These are phyloP conservation scores for Prunella fulvescens DNA, from an alignment of 2,113 vertebrate genomes.

Conservation along the genomic window DNA sequence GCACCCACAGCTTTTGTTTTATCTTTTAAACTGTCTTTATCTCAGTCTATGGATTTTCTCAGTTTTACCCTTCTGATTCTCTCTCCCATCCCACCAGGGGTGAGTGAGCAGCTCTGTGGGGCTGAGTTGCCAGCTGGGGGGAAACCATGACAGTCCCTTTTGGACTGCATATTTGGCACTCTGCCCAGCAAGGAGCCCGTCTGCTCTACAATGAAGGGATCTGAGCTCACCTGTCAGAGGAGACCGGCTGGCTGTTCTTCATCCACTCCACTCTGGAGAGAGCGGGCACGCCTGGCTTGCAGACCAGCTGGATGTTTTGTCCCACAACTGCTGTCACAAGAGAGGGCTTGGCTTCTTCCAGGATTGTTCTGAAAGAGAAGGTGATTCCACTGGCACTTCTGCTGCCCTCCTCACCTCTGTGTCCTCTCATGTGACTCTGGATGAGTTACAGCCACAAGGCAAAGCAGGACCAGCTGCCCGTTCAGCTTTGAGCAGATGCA, in stretches of 20 bases:
- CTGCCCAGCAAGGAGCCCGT: not conserved
- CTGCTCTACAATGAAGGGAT: not conserved
- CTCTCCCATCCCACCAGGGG: not conserved
- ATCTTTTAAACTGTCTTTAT: not conserved
- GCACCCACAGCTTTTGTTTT: not conserved
- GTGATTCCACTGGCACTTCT: not conserved
- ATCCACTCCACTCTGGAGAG: constrained; percentile 81
- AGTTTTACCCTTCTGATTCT: not conserved
- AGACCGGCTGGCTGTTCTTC: constrained; percentile 76
- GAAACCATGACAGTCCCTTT: not conserved
- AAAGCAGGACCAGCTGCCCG: not conserved
- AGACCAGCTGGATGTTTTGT: constrained; percentile 83
- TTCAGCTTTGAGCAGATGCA: not conserved
- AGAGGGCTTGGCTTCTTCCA: constrained; percentile 77
- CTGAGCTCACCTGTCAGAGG: constrained; percentile 77
- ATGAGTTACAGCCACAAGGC: not conserved
- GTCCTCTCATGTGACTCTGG: not conserved
- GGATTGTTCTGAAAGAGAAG: constrained; percentile 68
- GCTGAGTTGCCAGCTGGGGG: not conserved
- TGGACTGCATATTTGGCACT: not conserved
- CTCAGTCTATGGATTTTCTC: not conserved
- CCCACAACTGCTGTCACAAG: constrained; percentile 78
- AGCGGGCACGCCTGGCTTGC: constrained; percentile 70
- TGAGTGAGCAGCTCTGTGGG: not conserved
- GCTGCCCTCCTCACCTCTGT: not conserved